Base-by-base conservation (phyloP, 2,888 invertebrate species). In the Capitulum mitella region DNA sequence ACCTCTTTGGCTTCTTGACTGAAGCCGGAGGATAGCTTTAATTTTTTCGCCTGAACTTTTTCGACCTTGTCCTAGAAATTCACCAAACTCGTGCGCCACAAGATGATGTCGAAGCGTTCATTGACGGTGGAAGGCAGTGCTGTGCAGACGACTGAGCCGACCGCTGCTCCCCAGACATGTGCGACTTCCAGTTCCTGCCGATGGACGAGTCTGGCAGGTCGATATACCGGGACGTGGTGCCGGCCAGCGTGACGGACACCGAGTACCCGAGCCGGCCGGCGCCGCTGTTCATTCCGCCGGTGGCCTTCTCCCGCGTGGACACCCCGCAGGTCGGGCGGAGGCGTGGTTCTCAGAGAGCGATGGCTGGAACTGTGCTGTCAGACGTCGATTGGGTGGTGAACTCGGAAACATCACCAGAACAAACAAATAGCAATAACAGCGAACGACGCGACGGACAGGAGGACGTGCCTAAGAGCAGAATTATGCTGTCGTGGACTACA, bases 141-240 rank as follows among this genome's bases (percentile, higher is more conserved):
- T 3, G 19, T 22, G 3, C 51, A 14, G 51, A 51, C 22, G 51
- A 51, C 12, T 12, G 19, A 14, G 51, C 14, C 16, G 3, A 14
- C 3, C 51, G 51, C 51, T 78, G 40, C 83, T 78, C 87, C 88
- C 51, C 85, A 95, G 95, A 90, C 81, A 87, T 97, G 84, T 92
- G 92, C 85, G 98, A 98, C 86, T 98, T 94, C 85, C 97, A 98
- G 86, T 98, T 92, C 85, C 86, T 98, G 80, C 95, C 98, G 1
- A 87, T 96, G 82, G 85, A 78, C 70, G 46, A n/a, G 51, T 37
- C 51, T 12, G 78, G 79, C 29, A 51, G 78, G 29, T 64, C 51
- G 19, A 77, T 77, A 37, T 37, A 80, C 51, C 78, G 79, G 78
- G 77, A 79, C 80, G 81, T 79, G 75, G 82, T 83, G 61, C 84